Base-by-base conservation (phyloP, 1,140 invertebrate species). In the Drosophila parabipectinata region DNA sequence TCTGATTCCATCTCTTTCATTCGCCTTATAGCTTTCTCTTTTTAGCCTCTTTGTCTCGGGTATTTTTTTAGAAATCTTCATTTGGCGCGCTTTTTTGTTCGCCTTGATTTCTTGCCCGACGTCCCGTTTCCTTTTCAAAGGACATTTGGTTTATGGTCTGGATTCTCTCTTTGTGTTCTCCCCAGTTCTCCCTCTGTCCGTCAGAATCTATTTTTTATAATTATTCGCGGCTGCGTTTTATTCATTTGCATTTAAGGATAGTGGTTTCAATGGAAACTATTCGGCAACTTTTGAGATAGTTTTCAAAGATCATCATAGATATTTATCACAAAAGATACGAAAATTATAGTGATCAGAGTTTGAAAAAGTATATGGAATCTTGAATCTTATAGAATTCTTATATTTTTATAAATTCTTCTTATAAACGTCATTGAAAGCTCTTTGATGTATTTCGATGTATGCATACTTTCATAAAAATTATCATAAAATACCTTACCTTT, bases 21-120 rank as follows among this genome's bases (percentile, higher is more conserved):
- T 55, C 28, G 24, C 26, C 45, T 2, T 24, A 39, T 34, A 55
- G 5, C n/a, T 18, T 9, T 48, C 44, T 44, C 41, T 73, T 37
- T 44, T 21, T 37, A 8, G 9, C 15, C 4, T 18, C 39, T 30
- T 56, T 69, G 63, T 69, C 14, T 37, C 9, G 14, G 12, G 1
- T 45, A 10, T 30, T 50, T 58, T 72, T 58, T 41, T 32, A 39
- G 52, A 69, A 72, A 64, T 55, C 61, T 55, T 77, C 63, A 50
- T 85, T 80, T 77, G 72, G 81, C 81, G 81, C 77, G 77, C 72
- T 77, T 85, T 84, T 83, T 69, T 48, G 15, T 30, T 9, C 57
- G 32, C 57, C 32, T 10, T 54, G 47, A 67, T 73, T 79, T 41
- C 45, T 69, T 57, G 39, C 56, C 51, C 61, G 47, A 50, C 56